Base-by-base conservation (phyloP, 1,140 invertebrate genomes). In the Triops cancriformis region DNA sequence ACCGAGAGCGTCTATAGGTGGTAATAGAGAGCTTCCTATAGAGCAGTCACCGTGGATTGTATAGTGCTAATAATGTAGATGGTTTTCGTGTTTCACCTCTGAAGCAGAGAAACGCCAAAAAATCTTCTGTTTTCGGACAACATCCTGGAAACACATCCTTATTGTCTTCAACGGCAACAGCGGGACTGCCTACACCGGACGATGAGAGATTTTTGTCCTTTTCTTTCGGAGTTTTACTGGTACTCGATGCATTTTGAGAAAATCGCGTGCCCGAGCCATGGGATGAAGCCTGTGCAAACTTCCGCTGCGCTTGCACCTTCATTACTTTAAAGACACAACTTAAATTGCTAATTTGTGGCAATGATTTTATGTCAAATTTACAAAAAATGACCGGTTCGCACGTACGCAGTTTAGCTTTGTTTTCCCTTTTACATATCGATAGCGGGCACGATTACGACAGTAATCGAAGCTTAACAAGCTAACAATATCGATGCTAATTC, bases 31-130 rank as follows among this genome's bases (percentile, higher is more conserved):
- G n/a, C 64, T 73, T 74, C 73, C 75, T 51, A 51, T n/a, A 11
- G 9, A n/a, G 10, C 37, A 76, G 12, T 27, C 23, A 26, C 26
- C 23, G 1, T 23, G 0, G 10, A 45, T 27, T 23, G 23, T 27
- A 75, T 51, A 43, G 6, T 12, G 28, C 23, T 41, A 43, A 26
- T 37, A 73, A 4, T 74, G 26, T 26, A 43, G 37, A 18, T 28
- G n/a, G 14, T 11, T 23, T 26, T 72, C 31, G 14, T 73, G 12
- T 74, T 43, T 27, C 42, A 91, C 94, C 92, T 87, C 94, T 87
- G 81, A 94, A 91, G 84, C 94, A 96, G 5, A 96, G 86, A 84
- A 94, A 96, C 79, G 93, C 95, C 27, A 96, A 83, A 83, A 96
- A 96, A 84, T 96, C 94, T 87, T 96, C 93, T 5, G 94, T 94